Conservation (phyloP, 2,888 invertebrate species). For the Chrysina gloriosa region DNA sequence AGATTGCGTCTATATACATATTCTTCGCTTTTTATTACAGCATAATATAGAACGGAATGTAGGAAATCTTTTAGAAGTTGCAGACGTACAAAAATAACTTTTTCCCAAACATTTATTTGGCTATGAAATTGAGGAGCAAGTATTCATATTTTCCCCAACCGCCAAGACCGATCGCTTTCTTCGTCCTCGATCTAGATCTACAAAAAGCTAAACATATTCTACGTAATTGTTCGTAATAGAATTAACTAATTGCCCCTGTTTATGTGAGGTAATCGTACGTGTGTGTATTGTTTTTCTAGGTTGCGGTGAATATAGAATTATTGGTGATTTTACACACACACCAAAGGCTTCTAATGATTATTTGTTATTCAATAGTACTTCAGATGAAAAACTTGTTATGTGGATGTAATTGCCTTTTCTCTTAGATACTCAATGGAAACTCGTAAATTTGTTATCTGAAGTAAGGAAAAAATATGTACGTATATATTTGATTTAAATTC, state of each 20-base stretch:
- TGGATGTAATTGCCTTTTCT: no score
- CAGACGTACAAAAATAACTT: no score
- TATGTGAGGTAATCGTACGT: not conserved
- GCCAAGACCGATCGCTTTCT: not conserved
- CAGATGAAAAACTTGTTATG: slow-evolving; percentile 18
- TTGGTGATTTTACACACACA: slow-evolving; percentile 23
- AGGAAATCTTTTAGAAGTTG: no score
- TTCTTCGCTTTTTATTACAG: no score
- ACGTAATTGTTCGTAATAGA: slow-evolving; percentile 5
- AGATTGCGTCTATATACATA: no score
- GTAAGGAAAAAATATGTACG: no score
- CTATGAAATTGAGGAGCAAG: slow-evolving; percentile 22
- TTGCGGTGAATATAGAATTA: slow-evolving; percentile 6
- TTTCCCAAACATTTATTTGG: not conserved
- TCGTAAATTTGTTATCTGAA: no score
- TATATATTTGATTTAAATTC: no score
- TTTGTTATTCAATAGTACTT: not conserved
- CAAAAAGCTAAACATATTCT: slow-evolving; percentile 28
- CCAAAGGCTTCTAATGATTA: slow-evolving; percentile 15
- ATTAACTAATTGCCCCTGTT: slow-evolving; percentile 16
- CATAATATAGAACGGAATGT: no score
- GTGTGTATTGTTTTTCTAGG: not conserved
- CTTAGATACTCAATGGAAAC: no score
- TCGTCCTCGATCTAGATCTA: slow-evolving; percentile 23
- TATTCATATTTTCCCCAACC: not conserved